These are phyloP conservation scores for Camponotus pennsylvanicus DNA, from an alignment of 1,140 invertebrate species.

Conservation along the genomic window DNA sequence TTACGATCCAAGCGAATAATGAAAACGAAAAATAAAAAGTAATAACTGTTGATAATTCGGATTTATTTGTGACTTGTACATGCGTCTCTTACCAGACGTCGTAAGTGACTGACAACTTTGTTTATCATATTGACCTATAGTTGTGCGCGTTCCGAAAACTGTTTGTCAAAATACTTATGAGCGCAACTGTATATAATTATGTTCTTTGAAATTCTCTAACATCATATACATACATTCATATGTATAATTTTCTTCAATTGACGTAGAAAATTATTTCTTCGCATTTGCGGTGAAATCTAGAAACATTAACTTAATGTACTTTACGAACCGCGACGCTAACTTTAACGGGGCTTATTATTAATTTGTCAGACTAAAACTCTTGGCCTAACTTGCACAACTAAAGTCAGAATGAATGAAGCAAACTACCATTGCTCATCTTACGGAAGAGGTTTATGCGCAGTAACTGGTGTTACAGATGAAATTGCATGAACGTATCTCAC, in stretches of 20 bases:
- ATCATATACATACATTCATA: neutral
- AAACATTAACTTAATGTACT: slow-evolving; percentile 38
- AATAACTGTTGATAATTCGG: too few relatives aligned
- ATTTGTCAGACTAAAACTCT: slow-evolving; percentile 59
- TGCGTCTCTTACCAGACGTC: too few relatives aligned
- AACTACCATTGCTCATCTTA: slow-evolving; percentile 42
- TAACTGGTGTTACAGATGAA: slow-evolving; percentile 25
- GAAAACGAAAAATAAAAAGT: too few relatives aligned
- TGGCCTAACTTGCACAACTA: slow-evolving; percentile 35
- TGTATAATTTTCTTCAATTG: neutral
- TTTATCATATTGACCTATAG: too few relatives aligned
- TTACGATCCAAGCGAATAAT: too few relatives aligned
- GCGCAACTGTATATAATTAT: too few relatives aligned
- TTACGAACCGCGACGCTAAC: neutral
- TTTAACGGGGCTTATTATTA: slow-evolving; percentile 41
- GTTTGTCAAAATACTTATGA: too few relatives aligned
- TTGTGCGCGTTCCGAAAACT: too few relatives aligned
- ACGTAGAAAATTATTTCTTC: neutral
- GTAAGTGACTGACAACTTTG: too few relatives aligned
- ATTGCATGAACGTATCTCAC: slow-evolving; percentile 27
- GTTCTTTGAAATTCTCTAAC: too few relatives aligned
- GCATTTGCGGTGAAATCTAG: neutral
- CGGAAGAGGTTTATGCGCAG: slow-evolving; percentile 19
- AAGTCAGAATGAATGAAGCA: slow-evolving; percentile 22
- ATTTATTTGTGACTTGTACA: too few relatives aligned